Conservation (phyloP, 2,113 vertebrate species). For the Lynx canadensis region DNA sequence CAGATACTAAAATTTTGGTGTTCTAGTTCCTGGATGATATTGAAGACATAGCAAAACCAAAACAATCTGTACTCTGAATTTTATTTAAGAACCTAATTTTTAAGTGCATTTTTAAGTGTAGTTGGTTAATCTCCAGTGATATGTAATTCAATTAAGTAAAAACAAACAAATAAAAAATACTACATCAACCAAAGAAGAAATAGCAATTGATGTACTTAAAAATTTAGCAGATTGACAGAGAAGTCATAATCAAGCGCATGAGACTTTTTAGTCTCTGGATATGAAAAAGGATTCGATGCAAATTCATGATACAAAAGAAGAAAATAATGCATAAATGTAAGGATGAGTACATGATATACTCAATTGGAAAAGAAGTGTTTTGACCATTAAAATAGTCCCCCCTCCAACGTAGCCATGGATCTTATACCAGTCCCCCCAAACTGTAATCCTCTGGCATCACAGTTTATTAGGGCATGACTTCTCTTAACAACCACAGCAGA, state of each 20-base stretch:
- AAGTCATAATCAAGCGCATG: constrained; percentile 5
- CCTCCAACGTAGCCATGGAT: not conserved
- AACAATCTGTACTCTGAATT: not conserved
- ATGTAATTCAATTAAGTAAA: constrained; percentile 13
- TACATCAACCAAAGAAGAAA: constrained; percentile 8
- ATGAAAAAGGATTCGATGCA: constrained; percentile 11
- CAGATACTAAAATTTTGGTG: not conserved
- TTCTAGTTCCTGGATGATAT: not conserved
- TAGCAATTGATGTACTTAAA: not conserved
- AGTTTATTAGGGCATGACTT: not conserved
- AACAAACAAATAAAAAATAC: not conserved
- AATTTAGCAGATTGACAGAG: not conserved
- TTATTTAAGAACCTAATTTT: not conserved
- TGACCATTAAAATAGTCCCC: not conserved
- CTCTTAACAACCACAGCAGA: not conserved
- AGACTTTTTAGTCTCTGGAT: not conserved
- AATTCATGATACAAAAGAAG: not conserved
- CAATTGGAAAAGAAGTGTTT: not conserved
- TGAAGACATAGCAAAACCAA: not conserved
- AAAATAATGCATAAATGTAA: not conserved
- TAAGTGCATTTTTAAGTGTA: not conserved
- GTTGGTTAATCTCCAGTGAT: not conserved
- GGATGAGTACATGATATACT: not conserved
- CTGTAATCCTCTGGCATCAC: not conserved
- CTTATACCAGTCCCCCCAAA: not conserved